phyloP scores from a whole-genome alignment of 2,113 vertebrate species.

The Protobothrops mucrosquamatus region DNA sequence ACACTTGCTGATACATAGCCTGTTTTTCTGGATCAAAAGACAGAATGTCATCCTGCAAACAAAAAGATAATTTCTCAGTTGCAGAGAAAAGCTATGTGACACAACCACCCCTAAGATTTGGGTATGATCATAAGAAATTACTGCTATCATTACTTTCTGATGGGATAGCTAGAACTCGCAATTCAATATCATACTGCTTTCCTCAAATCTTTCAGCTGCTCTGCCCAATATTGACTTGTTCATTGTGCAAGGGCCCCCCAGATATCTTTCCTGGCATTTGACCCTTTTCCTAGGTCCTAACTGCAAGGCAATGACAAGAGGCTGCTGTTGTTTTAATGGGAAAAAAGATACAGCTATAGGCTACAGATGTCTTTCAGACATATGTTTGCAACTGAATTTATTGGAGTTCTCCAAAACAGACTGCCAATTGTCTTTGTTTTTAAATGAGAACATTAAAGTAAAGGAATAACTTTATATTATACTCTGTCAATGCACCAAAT shows the following conservation, averaged over 20 bases:
- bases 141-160: neutral
- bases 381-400: neutral
- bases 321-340: neutral
- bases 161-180: neutral
- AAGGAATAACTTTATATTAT: neutral
- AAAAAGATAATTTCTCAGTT: constrained; percentile 2
- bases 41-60: constrained; percentile 91
- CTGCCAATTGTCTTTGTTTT: neutral
- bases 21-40: constrained; percentile 94
- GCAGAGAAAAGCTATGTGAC: neutral
- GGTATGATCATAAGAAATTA: neutral
- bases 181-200: neutral
- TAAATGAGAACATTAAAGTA: neutral
- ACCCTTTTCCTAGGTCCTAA: neutral
- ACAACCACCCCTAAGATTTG: neutral
- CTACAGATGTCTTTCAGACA: neutral
- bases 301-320: neutral
- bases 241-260: neutral
- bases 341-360: neutral
- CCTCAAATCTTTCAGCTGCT: neutral
- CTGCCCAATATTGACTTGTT: neutral
- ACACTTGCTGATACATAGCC: constrained; percentile 94
- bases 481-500: neutral
- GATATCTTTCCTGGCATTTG: neutral
- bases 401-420: neutral